A percentile compares a stretch with the other conserved stretches of the same genome.
These are phyloP conservation scores for Drosophila austrosaltans DNA, from an alignment of 2,888 invertebrate genomes.

Conservation along the genomic window DNA sequence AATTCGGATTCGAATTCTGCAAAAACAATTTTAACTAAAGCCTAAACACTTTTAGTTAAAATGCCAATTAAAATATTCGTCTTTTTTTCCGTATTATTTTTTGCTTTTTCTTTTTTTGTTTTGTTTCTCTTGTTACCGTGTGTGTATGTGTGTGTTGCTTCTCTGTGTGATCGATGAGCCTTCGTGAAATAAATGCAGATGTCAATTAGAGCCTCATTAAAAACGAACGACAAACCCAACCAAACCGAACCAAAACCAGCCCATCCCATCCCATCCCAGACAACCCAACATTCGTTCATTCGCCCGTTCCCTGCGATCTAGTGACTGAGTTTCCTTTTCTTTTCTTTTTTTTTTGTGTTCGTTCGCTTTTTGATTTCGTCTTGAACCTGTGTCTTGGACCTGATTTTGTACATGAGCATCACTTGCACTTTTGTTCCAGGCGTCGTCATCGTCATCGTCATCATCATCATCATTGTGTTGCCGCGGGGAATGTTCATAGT, in stretches of 20 bases:
- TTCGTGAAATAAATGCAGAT: slow-evolving; percentile 81
- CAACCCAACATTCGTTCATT: slow-evolving; percentile 50
- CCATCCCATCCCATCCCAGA: slow-evolving; percentile 56
- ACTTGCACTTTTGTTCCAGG: slow-evolving; percentile 79
- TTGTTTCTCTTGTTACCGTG: slow-evolving; percentile 17
- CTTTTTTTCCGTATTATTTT: slow-evolving; percentile 37
- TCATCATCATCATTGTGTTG: neutral
- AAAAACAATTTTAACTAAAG: slow-evolving; percentile 82
- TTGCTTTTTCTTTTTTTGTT: slow-evolving; percentile 29
- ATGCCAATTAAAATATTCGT: slow-evolving; percentile 82
- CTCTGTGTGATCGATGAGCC: slow-evolving; percentile 38
- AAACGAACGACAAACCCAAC: slow-evolving; percentile 64
- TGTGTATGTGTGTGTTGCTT: slow-evolving; percentile 34
- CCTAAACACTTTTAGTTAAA: slow-evolving; percentile 83
- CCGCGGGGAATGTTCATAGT: slow-evolving; percentile 11
- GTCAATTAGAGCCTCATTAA: slow-evolving; percentile 83
- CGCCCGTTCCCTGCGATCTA: slow-evolving; percentile 46
- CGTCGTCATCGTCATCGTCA: slow-evolving; percentile 27
- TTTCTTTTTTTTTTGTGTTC: slow-evolving; percentile 12
- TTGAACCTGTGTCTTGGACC: slow-evolving; percentile 34
- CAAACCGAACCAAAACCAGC: slow-evolving; percentile 47
- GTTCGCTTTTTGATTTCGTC: slow-evolving; percentile 17
- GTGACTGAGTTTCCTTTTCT: slow-evolving; percentile 60
- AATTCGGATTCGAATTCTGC: slow-evolving; percentile 26
- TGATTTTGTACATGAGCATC: slow-evolving; percentile 77